A percentile compares a stretch with the other conserved stretches of the same genome.
Conservation (phyloP, 2,797 vertebrate genomes). For the Euphonia xanthogaster region DNA sequence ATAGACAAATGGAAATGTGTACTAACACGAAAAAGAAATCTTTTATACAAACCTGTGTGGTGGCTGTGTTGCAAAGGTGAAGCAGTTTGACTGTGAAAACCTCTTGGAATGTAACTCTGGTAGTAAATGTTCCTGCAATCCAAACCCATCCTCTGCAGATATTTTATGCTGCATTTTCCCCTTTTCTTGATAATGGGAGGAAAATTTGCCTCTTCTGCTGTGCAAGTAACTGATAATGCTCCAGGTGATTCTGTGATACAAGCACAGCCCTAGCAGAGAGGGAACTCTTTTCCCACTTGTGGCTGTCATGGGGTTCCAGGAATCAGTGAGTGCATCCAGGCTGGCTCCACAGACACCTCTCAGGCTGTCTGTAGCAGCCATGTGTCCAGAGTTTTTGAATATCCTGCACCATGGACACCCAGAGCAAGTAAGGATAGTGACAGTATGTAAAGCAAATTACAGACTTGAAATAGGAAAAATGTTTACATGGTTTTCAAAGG, state of each 20-base stretch:
- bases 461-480: neutral
- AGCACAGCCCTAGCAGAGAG: neutral
- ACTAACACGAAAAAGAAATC: neutral
- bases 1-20: neutral
- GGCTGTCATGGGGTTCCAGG: neutral
- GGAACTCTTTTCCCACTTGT: neutral
- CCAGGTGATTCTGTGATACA: neutral
- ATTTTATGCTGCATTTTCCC: neutral
- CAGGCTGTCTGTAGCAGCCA: neutral
- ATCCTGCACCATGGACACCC: neutral
- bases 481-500: neutral
- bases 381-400: neutral
- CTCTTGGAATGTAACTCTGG: neutral
- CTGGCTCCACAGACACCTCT: neutral
- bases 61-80: neutral
- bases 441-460: neutral
- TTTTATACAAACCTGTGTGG: neutral
- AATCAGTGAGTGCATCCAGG: accelerated
- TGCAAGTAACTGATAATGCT: neutral
- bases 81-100: neutral
- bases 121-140: neutral
- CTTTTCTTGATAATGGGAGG: neutral
- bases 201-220: neutral
- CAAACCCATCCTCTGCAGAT: neutral
- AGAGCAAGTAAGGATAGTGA: neutral